phyloP scores from a whole-genome alignment of 1,140 invertebrate genomes.

The Prorops nasuta region DNA sequence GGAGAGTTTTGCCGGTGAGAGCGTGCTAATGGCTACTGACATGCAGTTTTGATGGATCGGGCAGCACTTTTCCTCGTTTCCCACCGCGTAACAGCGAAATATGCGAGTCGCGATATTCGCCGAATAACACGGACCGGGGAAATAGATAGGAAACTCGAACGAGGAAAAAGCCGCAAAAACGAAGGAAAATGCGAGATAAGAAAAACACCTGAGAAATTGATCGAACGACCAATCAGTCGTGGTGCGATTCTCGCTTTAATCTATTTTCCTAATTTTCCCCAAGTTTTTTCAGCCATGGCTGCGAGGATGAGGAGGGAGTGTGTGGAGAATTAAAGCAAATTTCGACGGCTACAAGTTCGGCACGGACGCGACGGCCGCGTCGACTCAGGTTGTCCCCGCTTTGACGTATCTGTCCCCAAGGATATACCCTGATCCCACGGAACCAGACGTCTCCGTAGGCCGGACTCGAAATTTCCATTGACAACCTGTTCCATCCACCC shows the following conservation, averaged over 20 bases:
- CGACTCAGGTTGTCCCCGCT: conserved; percentile 36
- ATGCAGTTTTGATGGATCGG: conserved; percentile 61
- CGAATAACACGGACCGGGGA: neutral
- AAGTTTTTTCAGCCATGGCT: no score
- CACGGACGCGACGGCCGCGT: conserved; percentile 29
- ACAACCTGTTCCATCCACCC: conserved; percentile 27
- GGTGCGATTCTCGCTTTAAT: no score
- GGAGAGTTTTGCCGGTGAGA: conserved; percentile 50
- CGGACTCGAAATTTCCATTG: conserved; percentile 34
- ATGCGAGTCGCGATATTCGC: conserved; percentile 26
- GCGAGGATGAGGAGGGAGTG: no score
- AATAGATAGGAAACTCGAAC: conserved; percentile 11
- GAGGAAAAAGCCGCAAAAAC: conserved; percentile 13
- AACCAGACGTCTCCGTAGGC: conserved; percentile 20
- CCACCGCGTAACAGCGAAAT: conserved; percentile 31
- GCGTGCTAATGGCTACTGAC: conserved; percentile 64
- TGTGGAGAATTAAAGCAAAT: conserved; percentile 4
- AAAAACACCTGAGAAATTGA: no score
- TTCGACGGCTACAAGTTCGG: conserved; percentile 18
- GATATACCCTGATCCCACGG: conserved; percentile 32
- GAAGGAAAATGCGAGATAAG: no score
- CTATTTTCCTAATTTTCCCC: no score
- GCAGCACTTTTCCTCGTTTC: conserved; percentile 48
- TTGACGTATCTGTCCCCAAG: conserved; percentile 54
- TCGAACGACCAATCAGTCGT: no score